A percentile compares a stretch with the other conserved stretches of the same genome.
Conservation (phyloP, 2,113 vertebrate species). For the Muscicapa adusta region DNA sequence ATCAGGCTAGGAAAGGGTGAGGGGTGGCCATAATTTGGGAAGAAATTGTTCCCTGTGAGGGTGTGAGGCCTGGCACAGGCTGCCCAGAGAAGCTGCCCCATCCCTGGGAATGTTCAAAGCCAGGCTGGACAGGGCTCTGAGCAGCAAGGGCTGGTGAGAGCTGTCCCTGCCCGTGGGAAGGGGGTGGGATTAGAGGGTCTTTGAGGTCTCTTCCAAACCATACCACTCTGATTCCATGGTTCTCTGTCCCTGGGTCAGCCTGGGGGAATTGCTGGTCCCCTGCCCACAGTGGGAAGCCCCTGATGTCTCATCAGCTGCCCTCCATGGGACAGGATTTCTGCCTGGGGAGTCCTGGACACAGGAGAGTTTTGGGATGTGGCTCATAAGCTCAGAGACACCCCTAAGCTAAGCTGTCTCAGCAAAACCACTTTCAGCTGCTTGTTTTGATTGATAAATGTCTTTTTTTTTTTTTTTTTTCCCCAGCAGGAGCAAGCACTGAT, state of each 20-base stretch:
- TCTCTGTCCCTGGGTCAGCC: background rate
- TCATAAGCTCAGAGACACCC: background rate
- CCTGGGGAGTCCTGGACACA: background rate
- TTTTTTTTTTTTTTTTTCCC: background rate
- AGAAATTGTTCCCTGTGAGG: background rate
- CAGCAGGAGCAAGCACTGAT: background rate
- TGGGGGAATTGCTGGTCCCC: background rate
- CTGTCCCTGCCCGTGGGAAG: background rate
- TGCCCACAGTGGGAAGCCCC: rapidly evolving
- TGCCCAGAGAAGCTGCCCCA: background rate
- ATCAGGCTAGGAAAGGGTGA: background rate
- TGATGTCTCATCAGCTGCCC: background rate
- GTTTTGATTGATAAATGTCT: background rate
- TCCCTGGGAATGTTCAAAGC: background rate
- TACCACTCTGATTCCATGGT: background rate
- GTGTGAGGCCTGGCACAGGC: background rate
- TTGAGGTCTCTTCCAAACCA: background rate
- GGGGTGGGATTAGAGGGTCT: background rate
- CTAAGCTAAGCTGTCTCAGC: background rate
- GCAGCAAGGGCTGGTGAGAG: background rate
- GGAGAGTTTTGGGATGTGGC: background rate
- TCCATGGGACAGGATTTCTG: background rate
- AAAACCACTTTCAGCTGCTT: background rate
- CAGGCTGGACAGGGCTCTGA: background rate
- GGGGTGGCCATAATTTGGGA: background rate